Percentiles rank a stretch among this genome's conserved stretches.
Conservation (phyloP, 2,888 invertebrate genomes). For the Athripsodes cinereus region DNA sequence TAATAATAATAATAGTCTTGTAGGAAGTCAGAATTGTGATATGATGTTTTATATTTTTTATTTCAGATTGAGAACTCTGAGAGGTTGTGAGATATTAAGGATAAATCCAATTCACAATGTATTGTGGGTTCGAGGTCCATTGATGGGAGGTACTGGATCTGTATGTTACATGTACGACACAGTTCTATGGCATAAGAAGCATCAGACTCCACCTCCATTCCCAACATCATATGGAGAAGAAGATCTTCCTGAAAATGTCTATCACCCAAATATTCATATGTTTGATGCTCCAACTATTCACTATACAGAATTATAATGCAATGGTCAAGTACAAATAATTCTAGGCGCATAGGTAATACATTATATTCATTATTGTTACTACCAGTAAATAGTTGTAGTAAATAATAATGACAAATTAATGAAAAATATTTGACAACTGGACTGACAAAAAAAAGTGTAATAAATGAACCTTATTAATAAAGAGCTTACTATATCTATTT, state of each 20-base stretch:
- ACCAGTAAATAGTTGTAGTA: background rate
- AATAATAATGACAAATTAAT: background rate
- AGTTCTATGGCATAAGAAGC: conserved; percentile 55
- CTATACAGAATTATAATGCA: conserved; percentile 1
- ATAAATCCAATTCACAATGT: conserved; percentile 94
- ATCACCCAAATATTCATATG: conserved; percentile 66
- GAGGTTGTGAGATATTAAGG: conserved; percentile 73
- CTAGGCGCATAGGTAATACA: background rate
- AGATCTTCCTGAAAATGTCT: conserved; percentile 64
- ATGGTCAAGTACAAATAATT: background rate
- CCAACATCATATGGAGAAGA: conserved; percentile 70
- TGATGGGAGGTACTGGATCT: conserved; percentile 79
- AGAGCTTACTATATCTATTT: too few species aligned
- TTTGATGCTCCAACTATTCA: conserved; percentile 66
- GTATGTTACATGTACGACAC: conserved; percentile 81
- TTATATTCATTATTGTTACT: background rate
- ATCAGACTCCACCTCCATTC: conserved; percentile 60
- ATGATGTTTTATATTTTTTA: background rate
- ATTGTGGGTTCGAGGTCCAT: conserved; percentile 77
- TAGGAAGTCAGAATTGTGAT: background rate
- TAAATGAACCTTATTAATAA: too few species aligned
- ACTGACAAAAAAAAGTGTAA: too few species aligned
- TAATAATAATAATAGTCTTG: too few species aligned
- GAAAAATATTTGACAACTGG: too few species aligned
- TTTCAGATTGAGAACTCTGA: conserved; percentile 50